Evolutionary conservation across 2,888 invertebrate genomes (phyloP), one percentile per base, ranked within the genome.

Genomic region (Ophraella communa): DNA sequence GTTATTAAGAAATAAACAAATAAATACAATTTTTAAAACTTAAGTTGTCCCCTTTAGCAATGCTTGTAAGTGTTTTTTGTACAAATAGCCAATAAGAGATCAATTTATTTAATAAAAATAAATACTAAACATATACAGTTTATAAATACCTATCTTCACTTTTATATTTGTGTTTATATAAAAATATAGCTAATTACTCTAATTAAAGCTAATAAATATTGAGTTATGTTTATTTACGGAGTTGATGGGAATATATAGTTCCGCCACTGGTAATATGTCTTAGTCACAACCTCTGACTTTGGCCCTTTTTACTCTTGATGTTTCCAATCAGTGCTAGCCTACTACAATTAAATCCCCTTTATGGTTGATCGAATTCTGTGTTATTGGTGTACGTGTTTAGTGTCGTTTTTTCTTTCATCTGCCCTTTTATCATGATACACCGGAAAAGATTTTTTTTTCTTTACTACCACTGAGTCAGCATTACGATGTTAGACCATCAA

Each of bases 281-380:
- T 78, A 78, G 78, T 78, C 78, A 76, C 76, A 75, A 73, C 73
- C 73, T 75, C 68, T 71, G 71, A 74, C 74, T 70, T 66, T 56
- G 59, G 65, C 47, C 64, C 66, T 65, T 39, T 52, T 33, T 44
- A 67, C 73, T 67, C 69, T 69, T 68, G 70, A 73, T 70, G 73
- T 74, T 76, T 76, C 78, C 79, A 80, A 80, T 80, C 80, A 78
- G 78, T 71, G 77, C 76, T 71, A 74, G 78, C 77, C 76, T 76
- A 75, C 74, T 76, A 77, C 80, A 81, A 81, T 81, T 81, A 80
- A 80, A 79, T 79, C 78, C 79, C 78, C 79, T 79, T 79, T 79
- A 79, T 79, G 74, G 78, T 75, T 79, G 80, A 80, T 80, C 75
- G 79, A 79, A 78, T 79, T 76, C 73, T 74, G 76, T 75, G 75